These are phyloP conservation scores for Psittacula echo DNA, from an alignment of 2,797 vertebrate genomes.

Conservation along the genomic window DNA sequence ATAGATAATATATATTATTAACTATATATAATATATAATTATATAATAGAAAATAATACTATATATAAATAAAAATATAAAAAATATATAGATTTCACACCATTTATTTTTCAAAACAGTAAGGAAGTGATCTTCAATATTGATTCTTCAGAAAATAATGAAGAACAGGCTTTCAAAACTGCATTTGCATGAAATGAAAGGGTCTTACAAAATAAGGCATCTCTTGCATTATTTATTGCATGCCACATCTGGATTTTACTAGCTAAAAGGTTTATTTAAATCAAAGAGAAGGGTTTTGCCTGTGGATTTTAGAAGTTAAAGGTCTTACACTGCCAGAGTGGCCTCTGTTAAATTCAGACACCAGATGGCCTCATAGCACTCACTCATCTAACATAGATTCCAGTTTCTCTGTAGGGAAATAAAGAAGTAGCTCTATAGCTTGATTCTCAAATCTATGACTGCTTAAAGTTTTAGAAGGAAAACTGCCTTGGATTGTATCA, in stretches of 20 bases:
- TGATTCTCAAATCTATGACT: background rate
- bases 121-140: background rate
- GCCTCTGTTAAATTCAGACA: background rate
- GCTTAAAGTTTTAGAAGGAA: slow-evolving; percentile 5
- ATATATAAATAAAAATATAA: background rate
- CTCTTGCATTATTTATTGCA: background rate
- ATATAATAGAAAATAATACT: background rate
- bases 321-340: background rate
- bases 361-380: slow-evolving; percentile 47
- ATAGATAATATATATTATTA: too few relatives aligned
- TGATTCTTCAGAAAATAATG: background rate
- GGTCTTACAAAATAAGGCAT: background rate
- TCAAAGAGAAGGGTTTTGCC: background rate
- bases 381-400: background rate
- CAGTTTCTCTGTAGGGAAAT: background rate
- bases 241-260: background rate
- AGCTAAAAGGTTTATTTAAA: background rate
- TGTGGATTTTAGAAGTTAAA: background rate
- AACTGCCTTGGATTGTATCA: background rate
- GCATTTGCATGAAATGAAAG: background rate
- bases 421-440: background rate
- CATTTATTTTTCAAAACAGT: background rate
- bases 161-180: background rate
- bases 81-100: background rate
- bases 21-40: too few relatives aligned